Evolutionary conservation across 2,797 vertebrate species (phyloP).

Genomic region (Macropodus opercularis): DNA sequence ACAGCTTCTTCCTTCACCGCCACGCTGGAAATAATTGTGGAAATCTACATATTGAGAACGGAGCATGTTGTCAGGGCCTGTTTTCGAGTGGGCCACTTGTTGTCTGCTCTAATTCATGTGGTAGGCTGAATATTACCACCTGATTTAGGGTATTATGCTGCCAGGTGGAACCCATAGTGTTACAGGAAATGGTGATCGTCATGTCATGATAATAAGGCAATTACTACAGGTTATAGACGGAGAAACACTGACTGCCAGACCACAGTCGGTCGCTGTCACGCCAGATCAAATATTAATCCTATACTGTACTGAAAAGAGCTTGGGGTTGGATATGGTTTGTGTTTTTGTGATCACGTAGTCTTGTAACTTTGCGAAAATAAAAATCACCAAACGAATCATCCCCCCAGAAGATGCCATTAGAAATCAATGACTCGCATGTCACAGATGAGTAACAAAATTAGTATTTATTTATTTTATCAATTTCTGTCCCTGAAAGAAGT

Average conservation of each 20-base stretch:
- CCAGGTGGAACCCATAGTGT: conserved; percentile 73
- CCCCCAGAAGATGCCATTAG: not conserved
- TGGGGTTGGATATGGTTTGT: not conserved
- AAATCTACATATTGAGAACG: conserved; percentile 84
- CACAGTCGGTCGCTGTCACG: conserved; percentile 17
- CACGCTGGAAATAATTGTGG: conserved; percentile 81
- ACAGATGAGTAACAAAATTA: too few relatives aligned
- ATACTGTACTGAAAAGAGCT: not conserved
- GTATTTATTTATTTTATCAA: too few relatives aligned
- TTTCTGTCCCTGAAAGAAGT: too few relatives aligned
- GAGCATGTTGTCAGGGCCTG: conserved; percentile 58
- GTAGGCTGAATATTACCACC: conserved; percentile 74
- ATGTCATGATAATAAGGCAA: conserved; percentile 69
- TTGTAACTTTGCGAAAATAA: not conserved
- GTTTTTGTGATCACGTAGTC: too few relatives aligned
- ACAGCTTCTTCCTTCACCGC: conserved; percentile 74
- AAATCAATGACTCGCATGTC: not conserved
- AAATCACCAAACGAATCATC: not conserved
- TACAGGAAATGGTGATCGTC: conserved; percentile 68
- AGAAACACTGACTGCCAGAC: conserved; percentile 37
- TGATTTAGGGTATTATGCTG: conserved; percentile 77
- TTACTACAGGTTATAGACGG: conserved; percentile 55
- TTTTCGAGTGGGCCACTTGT: conserved; percentile 71
- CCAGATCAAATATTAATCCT: conserved; percentile 42
- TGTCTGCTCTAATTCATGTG: conserved; percentile 75